phyloP scores from a whole-genome alignment of 1,140 invertebrate genomes.

The Cydia fagiglandana region DNA sequence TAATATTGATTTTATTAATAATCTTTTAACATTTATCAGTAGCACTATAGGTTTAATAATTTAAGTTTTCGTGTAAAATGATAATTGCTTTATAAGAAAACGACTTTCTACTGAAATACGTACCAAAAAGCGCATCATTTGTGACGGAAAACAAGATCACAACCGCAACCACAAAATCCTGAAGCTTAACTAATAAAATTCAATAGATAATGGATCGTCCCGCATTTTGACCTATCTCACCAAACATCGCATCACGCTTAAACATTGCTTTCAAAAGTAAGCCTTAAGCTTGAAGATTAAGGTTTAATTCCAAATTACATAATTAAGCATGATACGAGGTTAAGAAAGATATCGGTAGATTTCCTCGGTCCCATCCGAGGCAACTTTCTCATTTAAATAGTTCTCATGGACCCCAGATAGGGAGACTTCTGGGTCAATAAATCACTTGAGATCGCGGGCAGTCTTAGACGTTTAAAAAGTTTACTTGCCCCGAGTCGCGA shows the following conservation, averaged over 20 bases:
- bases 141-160: conserved; percentile 3
- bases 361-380: conserved; percentile 41
- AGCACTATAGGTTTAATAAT: too few species aligned
- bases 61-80: too few species aligned
- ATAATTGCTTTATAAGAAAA: too few species aligned
- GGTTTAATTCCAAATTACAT: neutral
- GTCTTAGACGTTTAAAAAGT: conserved; percentile 46
- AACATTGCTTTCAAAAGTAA: neutral
- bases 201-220: conserved; percentile 53
- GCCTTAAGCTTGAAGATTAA: neutral
- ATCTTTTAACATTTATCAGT: too few species aligned
- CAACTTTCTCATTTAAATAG: conserved; percentile 67
- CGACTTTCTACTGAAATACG: neutral
- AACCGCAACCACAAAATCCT: neutral
- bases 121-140: neutral
- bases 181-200: conserved; percentile 42
- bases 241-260: neutral
- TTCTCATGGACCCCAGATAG: conserved; percentile 43
- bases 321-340: neutral
- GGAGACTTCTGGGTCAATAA: conserved; percentile 41
- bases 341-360: neutral
- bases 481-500: conserved; percentile 41
- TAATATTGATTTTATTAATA: too few species aligned
- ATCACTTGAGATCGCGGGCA: conserved; percentile 45
- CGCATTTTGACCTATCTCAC: conserved; percentile 31